Evolutionary conservation across 2,113 vertebrate species (phyloP).

Genomic region (Tringa solitaria): DNA sequence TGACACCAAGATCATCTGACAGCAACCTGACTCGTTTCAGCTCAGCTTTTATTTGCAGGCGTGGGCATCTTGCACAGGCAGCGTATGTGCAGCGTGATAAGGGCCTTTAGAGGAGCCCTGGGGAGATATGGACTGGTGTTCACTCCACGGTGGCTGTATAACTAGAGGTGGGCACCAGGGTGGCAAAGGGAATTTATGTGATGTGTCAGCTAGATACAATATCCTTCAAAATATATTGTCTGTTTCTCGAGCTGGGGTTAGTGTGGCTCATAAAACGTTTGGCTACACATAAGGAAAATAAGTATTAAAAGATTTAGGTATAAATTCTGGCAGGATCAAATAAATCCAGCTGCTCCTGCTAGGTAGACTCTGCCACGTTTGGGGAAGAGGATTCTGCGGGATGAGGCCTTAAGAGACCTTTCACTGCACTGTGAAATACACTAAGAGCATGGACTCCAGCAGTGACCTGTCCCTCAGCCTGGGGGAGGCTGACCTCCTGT

Average conservation of each 20-base stretch:
- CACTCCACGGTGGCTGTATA: not conserved
- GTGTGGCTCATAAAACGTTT: constrained; percentile 37
- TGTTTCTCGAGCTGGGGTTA: constrained; percentile 34
- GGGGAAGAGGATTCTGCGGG: not conserved
- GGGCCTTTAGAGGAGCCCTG: not conserved
- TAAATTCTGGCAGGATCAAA: constrained; percentile 38
- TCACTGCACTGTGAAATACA: not conserved
- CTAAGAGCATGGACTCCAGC: not conserved
- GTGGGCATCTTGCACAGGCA: not conserved
- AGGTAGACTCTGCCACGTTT: not conserved
- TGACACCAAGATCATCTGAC: not conserved
- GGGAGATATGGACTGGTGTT: not conserved
- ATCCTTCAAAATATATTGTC: constrained; percentile 39
- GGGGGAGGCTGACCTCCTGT: not conserved
- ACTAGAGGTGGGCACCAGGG: not conserved
- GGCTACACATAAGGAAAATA: constrained; percentile 36
- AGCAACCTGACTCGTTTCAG: not conserved
- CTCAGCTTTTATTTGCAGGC: not conserved
- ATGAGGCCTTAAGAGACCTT: not conserved
- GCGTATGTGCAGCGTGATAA: not conserved
- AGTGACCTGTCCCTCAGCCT: not conserved
- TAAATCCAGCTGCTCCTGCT: constrained; percentile 3
- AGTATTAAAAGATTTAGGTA: constrained; percentile 44
- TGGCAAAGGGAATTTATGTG: constrained; percentile 19
- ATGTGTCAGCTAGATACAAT: not conserved